A percentile compares a stretch with the other conserved stretches of the same genome.
Evolutionary conservation across 2,888 invertebrate genomes (phyloP).

Genomic region (Trissolcus japonicus): DNA sequence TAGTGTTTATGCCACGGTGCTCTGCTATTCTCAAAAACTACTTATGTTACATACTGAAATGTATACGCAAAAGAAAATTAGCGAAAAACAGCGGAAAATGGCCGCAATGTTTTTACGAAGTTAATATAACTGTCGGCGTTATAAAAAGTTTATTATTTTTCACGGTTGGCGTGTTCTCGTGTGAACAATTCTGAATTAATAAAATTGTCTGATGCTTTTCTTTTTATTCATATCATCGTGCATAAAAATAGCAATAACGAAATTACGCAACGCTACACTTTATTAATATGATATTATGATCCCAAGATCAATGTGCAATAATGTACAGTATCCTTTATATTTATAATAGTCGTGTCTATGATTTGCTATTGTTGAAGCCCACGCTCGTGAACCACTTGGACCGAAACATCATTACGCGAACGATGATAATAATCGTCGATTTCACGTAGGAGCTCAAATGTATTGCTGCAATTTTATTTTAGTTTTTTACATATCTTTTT

Average conservation of each 20-base stretch:
- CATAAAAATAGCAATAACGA: conserved; percentile 1
- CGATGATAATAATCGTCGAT: conserved; percentile 20
- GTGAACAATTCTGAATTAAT: too few relatives aligned
- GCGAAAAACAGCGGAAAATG: too few relatives aligned
- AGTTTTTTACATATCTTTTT: not conserved
- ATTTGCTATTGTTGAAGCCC: conserved; percentile 7
- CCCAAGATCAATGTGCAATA: not conserved
- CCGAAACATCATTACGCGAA: conserved; percentile 24
- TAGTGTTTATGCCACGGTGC: too few relatives aligned
- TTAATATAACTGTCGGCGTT: too few relatives aligned
- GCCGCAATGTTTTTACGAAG: too few relatives aligned
- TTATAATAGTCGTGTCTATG: not conserved
- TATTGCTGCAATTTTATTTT: conserved; percentile 29
- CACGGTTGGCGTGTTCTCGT: too few relatives aligned
- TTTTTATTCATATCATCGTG: not conserved
- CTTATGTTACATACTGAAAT: too few relatives aligned
- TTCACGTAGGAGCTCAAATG: conserved; percentile 20
- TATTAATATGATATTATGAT: not conserved
- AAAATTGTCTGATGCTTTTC: too few relatives aligned
- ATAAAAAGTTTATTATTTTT: too few relatives aligned
- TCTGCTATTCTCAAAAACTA: too few relatives aligned
- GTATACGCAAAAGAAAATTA: too few relatives aligned
- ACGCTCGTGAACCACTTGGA: conserved; percentile 5
- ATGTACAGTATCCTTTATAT: not conserved
- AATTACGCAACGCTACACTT: not conserved